These are phyloP conservation scores for Nasonia oneida DNA, from an alignment of 2,888 invertebrate genomes.

Conservation along the genomic window DNA sequence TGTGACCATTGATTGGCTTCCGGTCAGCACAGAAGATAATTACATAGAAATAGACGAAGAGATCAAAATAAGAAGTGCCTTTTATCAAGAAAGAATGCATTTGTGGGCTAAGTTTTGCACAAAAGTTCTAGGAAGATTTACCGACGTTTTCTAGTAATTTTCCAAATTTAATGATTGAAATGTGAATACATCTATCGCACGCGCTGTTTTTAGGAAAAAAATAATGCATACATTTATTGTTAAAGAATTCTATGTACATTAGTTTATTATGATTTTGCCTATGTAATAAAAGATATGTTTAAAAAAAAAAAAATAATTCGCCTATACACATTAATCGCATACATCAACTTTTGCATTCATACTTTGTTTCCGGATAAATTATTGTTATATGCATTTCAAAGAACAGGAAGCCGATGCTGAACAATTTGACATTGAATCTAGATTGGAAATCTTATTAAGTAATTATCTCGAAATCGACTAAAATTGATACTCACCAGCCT, in stretches of 20 bases:
- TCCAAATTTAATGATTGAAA: background rate
- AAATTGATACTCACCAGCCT: background rate
- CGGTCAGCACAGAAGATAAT: conserved; percentile 72
- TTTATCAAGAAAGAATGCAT: conserved; percentile 76
- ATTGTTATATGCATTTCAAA: background rate
- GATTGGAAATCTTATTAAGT: background rate
- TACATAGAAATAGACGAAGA: conserved; percentile 77
- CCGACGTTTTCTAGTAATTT: conserved; percentile 10
- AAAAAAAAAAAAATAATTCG: background rate
- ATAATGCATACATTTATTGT: no score
- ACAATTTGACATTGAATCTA: background rate
- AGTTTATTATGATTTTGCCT: no score
- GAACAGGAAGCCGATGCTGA: background rate
- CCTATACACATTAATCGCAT: background rate
- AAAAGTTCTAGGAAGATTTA: conserved; percentile 67
- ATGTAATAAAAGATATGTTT: background rate
- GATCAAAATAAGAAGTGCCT: conserved; percentile 71
- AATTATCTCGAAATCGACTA: background rate
- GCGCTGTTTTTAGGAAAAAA: no score
- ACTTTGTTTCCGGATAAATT: no score
- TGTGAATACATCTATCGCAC: background rate
- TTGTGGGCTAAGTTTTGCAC: conserved; percentile 80
- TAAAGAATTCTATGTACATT: background rate
- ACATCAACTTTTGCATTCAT: background rate
- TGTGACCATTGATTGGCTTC: conserved; percentile 77